Evolutionary conservation across 2,888 invertebrate genomes (phyloP).

Genomic region (Nycteola revayana): DNA sequence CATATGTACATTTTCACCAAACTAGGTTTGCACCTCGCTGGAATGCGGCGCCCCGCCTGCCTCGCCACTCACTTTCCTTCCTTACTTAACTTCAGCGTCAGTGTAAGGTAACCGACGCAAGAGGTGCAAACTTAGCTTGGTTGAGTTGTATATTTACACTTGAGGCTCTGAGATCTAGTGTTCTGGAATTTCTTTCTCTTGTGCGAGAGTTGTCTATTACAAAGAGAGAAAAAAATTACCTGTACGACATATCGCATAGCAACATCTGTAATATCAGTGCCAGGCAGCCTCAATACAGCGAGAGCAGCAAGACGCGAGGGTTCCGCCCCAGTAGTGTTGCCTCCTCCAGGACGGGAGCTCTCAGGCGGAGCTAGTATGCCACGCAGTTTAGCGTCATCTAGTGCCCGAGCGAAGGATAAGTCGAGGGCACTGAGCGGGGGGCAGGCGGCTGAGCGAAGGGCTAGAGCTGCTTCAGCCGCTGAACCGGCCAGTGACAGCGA

Average conservation of each 20-base stretch:
- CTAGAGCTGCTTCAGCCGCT: slow-evolving; percentile 89
- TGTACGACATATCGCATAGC: slow-evolving; percentile 83
- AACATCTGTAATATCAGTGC: slow-evolving; percentile 95
- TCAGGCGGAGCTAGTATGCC: slow-evolving; percentile 94
- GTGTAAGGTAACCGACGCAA: no score
- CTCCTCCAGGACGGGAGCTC: slow-evolving; percentile 87
- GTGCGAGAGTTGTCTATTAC: no score
- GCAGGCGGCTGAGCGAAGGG: slow-evolving; percentile 90
- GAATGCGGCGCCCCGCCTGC: no score
- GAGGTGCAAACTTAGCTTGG: no score
- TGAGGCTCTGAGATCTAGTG: no score
- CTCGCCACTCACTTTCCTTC: no score
- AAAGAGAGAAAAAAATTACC: slow-evolving; percentile 41
- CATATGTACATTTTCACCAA: no score
- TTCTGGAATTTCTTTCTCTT: no score
- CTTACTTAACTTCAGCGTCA: no score
- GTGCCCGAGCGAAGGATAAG: slow-evolving; percentile 92
- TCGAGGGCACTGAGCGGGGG: slow-evolving; percentile 90
- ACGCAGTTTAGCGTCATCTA: slow-evolving; percentile 91
- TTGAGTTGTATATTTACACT: no score
- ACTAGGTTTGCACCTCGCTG: no score
- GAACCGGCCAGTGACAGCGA: slow-evolving; percentile 90
- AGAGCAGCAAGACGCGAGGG: slow-evolving; percentile 85
- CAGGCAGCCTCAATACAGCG: slow-evolving; percentile 88
- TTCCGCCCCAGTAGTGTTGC: slow-evolving; percentile 64